These are phyloP conservation scores for Lagria hirta DNA, from an alignment of 2,888 invertebrate genomes.

Conservation along the genomic window DNA sequence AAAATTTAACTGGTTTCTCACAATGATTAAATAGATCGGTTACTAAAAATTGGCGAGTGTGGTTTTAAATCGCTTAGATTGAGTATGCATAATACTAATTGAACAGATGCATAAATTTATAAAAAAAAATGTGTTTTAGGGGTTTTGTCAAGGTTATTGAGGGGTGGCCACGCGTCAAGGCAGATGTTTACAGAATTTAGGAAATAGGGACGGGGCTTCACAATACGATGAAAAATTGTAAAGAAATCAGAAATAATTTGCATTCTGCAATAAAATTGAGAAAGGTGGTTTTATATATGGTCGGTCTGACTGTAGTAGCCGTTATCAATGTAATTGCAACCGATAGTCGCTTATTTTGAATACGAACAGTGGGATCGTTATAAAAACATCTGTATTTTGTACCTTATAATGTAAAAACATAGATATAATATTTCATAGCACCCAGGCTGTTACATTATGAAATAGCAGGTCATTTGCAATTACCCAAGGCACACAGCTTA, in stretches of 20 bases:
- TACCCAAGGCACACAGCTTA: slow-evolving; percentile 81
- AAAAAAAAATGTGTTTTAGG: slow-evolving; percentile 44
- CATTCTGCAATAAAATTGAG: slow-evolving; percentile 40
- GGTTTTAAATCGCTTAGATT: slow-evolving; percentile 19
- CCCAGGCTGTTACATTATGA: slow-evolving; percentile 54
- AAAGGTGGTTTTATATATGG: slow-evolving; percentile 23
- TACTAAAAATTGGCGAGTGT: no score
- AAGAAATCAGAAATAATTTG: slow-evolving; percentile 49
- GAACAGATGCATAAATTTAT: slow-evolving; percentile 51
- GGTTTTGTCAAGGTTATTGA: slow-evolving; percentile 36
- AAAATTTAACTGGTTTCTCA: no score
- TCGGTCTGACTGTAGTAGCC: slow-evolving; percentile 3
- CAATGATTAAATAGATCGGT: no score
- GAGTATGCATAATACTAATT: slow-evolving; percentile 26
- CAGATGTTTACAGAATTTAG: slow-evolving; percentile 54
- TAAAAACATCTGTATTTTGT: slow-evolving; percentile 38
- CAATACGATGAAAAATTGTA: slow-evolving; percentile 45
- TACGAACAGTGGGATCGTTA: slow-evolving; percentile 36
- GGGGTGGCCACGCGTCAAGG: slow-evolving; percentile 40
- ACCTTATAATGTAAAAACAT: slow-evolving; percentile 48
- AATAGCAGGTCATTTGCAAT: slow-evolving; percentile 66
- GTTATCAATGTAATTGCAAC: slow-evolving; percentile 21
- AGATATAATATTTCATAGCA: slow-evolving; percentile 53
- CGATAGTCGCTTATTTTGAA: slow-evolving; percentile 37
- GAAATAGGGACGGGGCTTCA: slow-evolving; percentile 48